A percentile compares a stretch with the other conserved stretches of the same genome.
Evolutionary conservation across 2,797 vertebrate species (phyloP).

Genomic region (Hirundo rustica): DNA sequence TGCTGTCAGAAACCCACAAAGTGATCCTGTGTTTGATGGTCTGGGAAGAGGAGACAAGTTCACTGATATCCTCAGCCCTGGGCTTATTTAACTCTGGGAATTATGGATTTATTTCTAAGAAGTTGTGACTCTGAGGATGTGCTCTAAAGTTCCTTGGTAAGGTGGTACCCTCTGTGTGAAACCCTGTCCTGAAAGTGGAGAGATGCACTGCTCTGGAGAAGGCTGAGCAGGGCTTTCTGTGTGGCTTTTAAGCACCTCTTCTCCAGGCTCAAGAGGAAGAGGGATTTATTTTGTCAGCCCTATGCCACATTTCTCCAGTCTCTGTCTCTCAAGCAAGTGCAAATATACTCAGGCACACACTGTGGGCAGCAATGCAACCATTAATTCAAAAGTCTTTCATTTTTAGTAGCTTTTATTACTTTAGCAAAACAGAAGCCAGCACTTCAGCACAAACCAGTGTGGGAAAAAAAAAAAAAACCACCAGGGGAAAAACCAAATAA

Average conservation of each 20-base stretch:
- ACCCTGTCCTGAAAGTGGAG: not conserved
- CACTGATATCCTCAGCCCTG: not conserved
- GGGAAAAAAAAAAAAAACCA: not conserved
- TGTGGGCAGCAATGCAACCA: not conserved
- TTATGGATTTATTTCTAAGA: not conserved
- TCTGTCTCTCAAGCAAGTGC: fast-evolving
- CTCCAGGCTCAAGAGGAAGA: not conserved
- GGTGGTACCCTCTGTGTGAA: not conserved
- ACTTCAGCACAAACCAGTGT: not conserved
- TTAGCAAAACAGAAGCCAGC: slow-evolving; percentile 20
- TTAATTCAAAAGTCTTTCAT: not conserved
- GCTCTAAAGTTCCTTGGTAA: not conserved
- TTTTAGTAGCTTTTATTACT: slow-evolving; percentile 41
- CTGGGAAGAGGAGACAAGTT: not conserved
- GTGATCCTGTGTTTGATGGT: not conserved
- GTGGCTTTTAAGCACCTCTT: not conserved
- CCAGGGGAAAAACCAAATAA: not conserved
- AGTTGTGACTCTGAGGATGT: not conserved
- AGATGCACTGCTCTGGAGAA: not conserved
- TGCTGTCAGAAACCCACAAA: not conserved
- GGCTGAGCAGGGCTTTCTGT: not conserved
- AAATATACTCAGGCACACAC: fast-evolving
- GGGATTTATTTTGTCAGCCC: not conserved
- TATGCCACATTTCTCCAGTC: not conserved
- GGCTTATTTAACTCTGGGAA: not conserved